Base-by-base conservation (phyloP, 2,113 vertebrate genomes). In the Lutjanus erythropterus region DNA sequence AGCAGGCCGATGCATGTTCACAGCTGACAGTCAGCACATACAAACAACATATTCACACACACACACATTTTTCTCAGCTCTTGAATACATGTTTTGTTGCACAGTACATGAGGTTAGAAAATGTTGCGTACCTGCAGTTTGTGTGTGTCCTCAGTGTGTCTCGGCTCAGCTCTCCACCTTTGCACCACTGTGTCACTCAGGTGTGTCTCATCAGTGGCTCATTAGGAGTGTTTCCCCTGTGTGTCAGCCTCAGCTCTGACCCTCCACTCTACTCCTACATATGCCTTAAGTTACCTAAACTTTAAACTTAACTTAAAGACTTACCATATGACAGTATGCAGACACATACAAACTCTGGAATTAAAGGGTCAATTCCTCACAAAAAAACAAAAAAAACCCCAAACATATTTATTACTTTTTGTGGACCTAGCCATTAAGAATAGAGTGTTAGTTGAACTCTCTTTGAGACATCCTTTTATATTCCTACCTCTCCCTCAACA, bases 1-100 rank as follows among this genome's bases (percentile, higher is more conserved):
- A 73, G 60, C 53, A 29, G 49, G 23, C 37, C 27, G 73, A 75
- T 52, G 71, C 65, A 52, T 78, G 60, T 44, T 79, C 47, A 47
- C 39, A 49, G 25, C 46, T 64, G 58, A 74, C 65, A 58, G 29
- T 37, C 35, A 42, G 29, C 39, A 10, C 27, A 56, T 21, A 27
- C 10, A 55, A 16, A 29, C 16, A 66, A n/a, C 58, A 35, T 12
- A 58, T 41, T 49, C 35, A 42, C 2, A 42, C 42, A 37, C 61
- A 50, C 9, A 11, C 35, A 27, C 6, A n/a, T n/a, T 5, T 11
- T 8, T 21, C 41, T 47, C 37, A 29, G 25, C 18, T 29, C 15
- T 16, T 3, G 2, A 6, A 4, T 14, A 50, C 27, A 42, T 23
- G 23, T 19, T 14, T 33, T n/a, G 27, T 23, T 27, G 18, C 10